A percentile compares a stretch with the other conserved stretches of the same genome.
phyloP scores from a whole-genome alignment of 37 sponge, comb jelly and placozoan genomes.

The Oscarella lobularis region DNA sequence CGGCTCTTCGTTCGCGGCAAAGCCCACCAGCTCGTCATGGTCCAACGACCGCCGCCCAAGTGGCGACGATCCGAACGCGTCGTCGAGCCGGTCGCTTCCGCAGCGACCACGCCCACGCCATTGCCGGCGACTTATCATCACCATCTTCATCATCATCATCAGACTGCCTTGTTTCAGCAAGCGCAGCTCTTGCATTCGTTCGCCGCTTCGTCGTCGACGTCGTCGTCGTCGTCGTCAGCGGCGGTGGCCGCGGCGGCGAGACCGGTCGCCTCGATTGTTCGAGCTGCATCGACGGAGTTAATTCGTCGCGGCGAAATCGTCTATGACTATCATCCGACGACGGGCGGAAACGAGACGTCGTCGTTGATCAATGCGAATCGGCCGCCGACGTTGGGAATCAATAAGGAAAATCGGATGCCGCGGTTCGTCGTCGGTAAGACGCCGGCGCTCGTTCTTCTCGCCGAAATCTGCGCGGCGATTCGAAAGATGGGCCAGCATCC shows the following conservation, averaged over 20 bases:
- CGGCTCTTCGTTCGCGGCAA: background rate
- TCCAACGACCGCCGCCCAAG: background rate
- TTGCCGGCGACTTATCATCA: slow-evolving; percentile 1
- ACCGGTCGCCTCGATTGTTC: too few relatives aligned
- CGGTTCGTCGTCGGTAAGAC: background rate
- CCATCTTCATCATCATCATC: too few relatives aligned
- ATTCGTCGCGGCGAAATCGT: too few relatives aligned
- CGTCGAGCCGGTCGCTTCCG: background rate
- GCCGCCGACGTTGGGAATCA: background rate
- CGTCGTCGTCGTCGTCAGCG: too few relatives aligned
- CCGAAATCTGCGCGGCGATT: background rate
- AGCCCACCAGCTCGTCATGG: background rate
- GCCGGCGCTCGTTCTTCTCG: background rate
- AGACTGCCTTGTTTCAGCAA: too few relatives aligned
- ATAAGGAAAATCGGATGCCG: background rate
- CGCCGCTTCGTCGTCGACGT: too few relatives aligned
- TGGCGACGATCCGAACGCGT: background rate
- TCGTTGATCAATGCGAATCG: too few relatives aligned
- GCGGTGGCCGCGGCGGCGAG: too few relatives aligned
- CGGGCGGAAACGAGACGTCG: too few relatives aligned
- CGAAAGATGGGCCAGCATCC: background rate
- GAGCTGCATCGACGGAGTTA: too few relatives aligned
- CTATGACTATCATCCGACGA: too few relatives aligned
- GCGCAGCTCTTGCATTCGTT: too few relatives aligned
- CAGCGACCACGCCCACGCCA: background rate